Evolutionary conservation across 2,113 vertebrate genomes (phyloP).

Genomic region (Esox niger): DNA sequence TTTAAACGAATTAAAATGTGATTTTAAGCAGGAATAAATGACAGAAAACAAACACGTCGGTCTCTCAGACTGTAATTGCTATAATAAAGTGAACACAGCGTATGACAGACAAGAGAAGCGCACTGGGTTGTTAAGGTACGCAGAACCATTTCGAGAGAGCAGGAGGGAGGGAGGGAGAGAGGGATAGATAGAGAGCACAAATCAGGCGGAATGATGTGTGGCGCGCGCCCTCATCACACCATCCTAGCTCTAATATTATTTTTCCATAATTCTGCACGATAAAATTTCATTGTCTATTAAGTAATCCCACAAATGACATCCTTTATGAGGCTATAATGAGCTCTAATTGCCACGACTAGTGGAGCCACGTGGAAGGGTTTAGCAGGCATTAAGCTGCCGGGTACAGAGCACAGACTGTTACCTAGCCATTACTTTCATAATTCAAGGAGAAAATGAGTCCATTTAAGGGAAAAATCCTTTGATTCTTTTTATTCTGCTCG

Average conservation of each 20-base stretch:
- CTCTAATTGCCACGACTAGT: constrained; percentile 94
- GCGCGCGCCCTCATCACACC: constrained; percentile 80
- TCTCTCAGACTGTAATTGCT: constrained; percentile 80
- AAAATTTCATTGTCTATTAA: constrained; percentile 98
- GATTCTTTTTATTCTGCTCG: constrained; percentile 86
- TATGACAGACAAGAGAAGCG: constrained; percentile 60
- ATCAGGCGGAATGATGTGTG: constrained; percentile 80
- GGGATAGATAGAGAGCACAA: constrained; percentile 56
- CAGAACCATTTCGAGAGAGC: constrained; percentile 51
- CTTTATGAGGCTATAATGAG: constrained; percentile 99
- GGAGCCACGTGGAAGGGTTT: constrained; percentile 99
- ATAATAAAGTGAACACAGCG: constrained; percentile 77
- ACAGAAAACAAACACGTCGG: constrained; percentile 72
- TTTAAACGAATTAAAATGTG: constrained; percentile 55
- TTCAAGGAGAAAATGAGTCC: constrained; percentile 99
- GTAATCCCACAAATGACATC: constrained; percentile 96
- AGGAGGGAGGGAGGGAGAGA: constrained; percentile 24
- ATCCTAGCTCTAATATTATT: constrained; percentile 83
- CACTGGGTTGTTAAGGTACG: constrained; percentile 49
- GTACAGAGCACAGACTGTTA: constrained; percentile 98
- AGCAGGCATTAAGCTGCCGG: constrained; percentile 94
- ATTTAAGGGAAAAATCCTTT: constrained; percentile 91
- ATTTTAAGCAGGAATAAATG: constrained; percentile 61
- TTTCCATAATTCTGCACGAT: constrained; percentile 94
- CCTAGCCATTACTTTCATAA: constrained; percentile 99